Evolutionary conservation across 2,113 vertebrate species (phyloP).

Genomic region (Arvicanthis niloticus): DNA sequence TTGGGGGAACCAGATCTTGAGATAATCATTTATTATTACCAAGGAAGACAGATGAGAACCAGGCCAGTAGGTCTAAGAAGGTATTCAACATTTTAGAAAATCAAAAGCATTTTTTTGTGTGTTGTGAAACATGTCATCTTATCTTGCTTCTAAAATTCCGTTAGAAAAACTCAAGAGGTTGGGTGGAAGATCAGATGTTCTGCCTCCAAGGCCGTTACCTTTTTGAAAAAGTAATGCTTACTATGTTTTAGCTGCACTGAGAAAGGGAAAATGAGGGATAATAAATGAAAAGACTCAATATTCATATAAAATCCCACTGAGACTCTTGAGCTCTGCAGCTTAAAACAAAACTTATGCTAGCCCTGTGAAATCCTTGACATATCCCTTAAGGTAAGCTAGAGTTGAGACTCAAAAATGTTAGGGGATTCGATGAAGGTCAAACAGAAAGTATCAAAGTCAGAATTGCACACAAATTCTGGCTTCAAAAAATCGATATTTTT

Average conservation of each 20-base stretch:
- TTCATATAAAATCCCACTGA: neutral
- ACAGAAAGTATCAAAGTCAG: too few relatives aligned
- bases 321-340: neutral
- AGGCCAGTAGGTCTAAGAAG: neutral
- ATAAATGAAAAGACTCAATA: neutral
- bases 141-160: neutral
- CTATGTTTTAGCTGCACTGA: neutral
- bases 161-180: neutral
- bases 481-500: neutral
- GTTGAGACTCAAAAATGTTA: neutral
- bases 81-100: neutral
- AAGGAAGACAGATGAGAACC: neutral
- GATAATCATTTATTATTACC: neutral
- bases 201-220: neutral
- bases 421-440: neutral
- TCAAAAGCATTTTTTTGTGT: accelerated
- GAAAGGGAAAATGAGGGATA: neutral
- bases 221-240: neutral
- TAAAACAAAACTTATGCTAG: neutral
- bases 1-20: neutral
- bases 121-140: neutral
- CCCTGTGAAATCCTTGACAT: neutral
- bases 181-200: neutral
- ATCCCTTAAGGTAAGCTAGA: neutral
- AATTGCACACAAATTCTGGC: neutral